Conservation (phyloP, 2,888 invertebrate species). For the Copidosoma aretas region DNA sequence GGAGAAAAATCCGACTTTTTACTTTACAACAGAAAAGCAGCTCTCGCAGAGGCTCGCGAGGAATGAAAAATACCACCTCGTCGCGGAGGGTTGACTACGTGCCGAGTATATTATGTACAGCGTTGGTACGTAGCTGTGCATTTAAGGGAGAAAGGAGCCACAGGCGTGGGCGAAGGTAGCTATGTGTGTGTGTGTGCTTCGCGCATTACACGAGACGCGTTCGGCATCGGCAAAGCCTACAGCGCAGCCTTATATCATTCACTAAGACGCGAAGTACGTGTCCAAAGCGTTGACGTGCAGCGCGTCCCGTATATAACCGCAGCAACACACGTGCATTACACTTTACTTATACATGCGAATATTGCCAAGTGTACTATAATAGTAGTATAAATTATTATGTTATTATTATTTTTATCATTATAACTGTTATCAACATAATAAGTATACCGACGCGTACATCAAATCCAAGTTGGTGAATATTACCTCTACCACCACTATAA, state of each 20-base stretch:
- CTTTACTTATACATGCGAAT: neutral
- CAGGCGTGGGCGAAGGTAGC: neutral
- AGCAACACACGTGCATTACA: too few relatives aligned
- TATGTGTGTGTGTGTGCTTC: conserved; percentile 6
- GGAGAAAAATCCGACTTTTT: conserved; percentile 37
- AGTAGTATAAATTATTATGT: too few relatives aligned
- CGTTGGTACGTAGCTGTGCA: neutral
- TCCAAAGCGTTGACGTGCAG: conserved; percentile 10
- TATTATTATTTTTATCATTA: too few relatives aligned
- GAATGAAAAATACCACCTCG: conserved; percentile 33
- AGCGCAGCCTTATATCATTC: conserved; percentile 43
- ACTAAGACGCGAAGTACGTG: conserved; percentile 31
- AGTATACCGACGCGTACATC: too few relatives aligned
- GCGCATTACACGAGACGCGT: conserved; percentile 40
- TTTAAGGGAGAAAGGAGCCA: neutral
- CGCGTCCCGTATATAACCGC: too few relatives aligned
- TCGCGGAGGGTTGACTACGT: conserved; percentile 32
- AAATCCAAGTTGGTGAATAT: too few relatives aligned
- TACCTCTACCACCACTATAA: too few relatives aligned
- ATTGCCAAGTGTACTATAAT: too few relatives aligned
- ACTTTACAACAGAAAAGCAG: conserved; percentile 36
- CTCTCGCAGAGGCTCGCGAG: conserved; percentile 12
- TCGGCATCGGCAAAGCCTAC: conserved; percentile 35
- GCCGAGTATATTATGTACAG: conserved; percentile 16
- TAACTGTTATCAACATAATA: too few relatives aligned